Evolutionary conservation across 2,797 vertebrate genomes (phyloP), one percentile per base, ranked within the genome.

Genomic region (Sebastes iracundus): DNA sequence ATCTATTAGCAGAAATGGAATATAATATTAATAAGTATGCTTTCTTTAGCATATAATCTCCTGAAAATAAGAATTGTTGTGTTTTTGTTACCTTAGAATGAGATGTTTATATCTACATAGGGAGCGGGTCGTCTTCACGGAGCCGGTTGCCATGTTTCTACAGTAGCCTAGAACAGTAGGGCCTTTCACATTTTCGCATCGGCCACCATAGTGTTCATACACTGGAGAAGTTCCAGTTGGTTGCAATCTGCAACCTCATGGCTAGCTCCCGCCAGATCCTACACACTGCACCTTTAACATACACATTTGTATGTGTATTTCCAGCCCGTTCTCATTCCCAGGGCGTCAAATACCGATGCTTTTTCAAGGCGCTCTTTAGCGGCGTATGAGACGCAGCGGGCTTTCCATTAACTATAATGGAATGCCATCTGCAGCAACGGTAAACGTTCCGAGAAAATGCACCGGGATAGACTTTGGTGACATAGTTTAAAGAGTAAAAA

Each of bases 381-480:
- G 2, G 38, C 14, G 16, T 9, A 52, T 52, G 49, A 52, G 7
- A 52, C 9, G 20, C 2, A 52, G 4, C 49, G 0, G 0, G 49
- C 9, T n/a, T n/a, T 52, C 49, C 49, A n/a, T 52, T n/a, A n/a
- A n/a, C 49, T 52, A 10, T 2, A 52, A n/a, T 52, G 20, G 2
- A 10, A 20, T 9, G 7, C 49, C 49, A 52, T 52, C 49, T 10
- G 20, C 20, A 7, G 8, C 20, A 20, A 52, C 20, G 10, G 20
- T 52, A 9, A 52, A n/a, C 0, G 4, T 20, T n/a, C 49, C 1
- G 18, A 8, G 46, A 49, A 49, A 49, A 18, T 52, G 49, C 18
- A 9, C 7, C 0, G 1, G 16, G 7, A 49, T 18, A 0, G 7
- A 49, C 20, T 52, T 0, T 20, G 49, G 49, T 52, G 49, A 52